A percentile compares a stretch with the other conserved stretches of the same genome.
phyloP scores from a whole-genome alignment of 2,113 vertebrate species.

The Campylorhamphus procurvoides region DNA sequence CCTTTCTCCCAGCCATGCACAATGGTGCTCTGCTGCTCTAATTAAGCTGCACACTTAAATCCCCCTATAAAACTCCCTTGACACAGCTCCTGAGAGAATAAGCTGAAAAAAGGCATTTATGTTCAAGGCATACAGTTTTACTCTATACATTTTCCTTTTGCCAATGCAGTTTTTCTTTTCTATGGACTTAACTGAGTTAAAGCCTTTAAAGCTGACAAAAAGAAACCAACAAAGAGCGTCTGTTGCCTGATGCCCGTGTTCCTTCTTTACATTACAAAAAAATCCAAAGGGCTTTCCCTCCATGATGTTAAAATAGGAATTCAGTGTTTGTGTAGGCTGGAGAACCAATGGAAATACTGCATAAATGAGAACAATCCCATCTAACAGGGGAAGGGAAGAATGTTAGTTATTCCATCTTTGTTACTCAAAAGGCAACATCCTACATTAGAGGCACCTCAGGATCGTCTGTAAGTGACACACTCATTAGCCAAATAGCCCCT shows the following conservation, averaged over 20 bases:
- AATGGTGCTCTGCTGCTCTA: background rate
- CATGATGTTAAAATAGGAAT: background rate
- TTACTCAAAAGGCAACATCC: background rate
- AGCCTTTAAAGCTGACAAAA: background rate
- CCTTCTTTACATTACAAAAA: background rate
- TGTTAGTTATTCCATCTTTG: background rate
- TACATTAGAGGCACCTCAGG: background rate
- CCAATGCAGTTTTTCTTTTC: background rate
- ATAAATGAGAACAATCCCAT: background rate
- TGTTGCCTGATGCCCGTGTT: background rate
- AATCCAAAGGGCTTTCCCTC: background rate
- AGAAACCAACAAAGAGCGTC: background rate
- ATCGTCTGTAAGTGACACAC: background rate
- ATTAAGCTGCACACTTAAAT: background rate
- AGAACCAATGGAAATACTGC: background rate
- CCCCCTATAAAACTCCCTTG: background rate
- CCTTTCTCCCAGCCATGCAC: background rate
- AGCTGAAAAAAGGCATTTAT: background rate
- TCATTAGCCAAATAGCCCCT: background rate
- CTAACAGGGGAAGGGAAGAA: background rate
- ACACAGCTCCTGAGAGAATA: background rate
- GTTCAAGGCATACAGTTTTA: background rate
- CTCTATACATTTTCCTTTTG: background rate
- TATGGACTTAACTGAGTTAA: background rate
- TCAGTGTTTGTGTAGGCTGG: rapidly evolving